Conservation (phyloP, 2,113 vertebrate species). For the Phylloscopus whistleri region DNA sequence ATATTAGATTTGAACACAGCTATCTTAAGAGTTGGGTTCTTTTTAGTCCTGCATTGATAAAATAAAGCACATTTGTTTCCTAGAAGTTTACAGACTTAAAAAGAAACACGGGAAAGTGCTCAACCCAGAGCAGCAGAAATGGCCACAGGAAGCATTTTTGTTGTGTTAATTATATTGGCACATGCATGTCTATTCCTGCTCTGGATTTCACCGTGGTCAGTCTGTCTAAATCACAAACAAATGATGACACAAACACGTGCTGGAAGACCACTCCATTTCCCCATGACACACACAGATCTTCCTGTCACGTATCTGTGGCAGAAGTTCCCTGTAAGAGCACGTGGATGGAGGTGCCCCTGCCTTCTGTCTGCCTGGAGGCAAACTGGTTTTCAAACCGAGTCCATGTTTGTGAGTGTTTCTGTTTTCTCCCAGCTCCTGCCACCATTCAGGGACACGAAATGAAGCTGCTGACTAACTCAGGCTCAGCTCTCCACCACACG, state of each 20-base stretch:
- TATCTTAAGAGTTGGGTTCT: background rate
- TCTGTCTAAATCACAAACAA: background rate
- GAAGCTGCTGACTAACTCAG: background rate
- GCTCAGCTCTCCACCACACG: background rate
- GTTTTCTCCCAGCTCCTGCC: background rate
- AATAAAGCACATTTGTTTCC: background rate
- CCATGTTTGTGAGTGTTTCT: background rate
- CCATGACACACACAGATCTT: background rate
- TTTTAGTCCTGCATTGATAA: background rate
- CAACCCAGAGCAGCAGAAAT: background rate
- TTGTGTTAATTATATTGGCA: background rate
- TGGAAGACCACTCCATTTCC: background rate
- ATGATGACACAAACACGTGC: background rate
- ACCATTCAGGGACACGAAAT: background rate
- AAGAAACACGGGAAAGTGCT: background rate
- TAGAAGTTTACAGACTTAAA: background rate
- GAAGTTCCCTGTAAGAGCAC: background rate
- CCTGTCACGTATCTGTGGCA: background rate
- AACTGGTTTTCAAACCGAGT: background rate
- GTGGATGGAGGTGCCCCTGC: background rate
- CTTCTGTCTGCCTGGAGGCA: background rate
- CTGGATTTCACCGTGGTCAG: background rate
- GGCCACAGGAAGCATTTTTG: background rate
- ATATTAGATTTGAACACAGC: background rate
- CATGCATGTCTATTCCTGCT: rapidly evolving